A percentile compares a stretch with the other conserved stretches of the same genome.
phyloP scores from a whole-genome alignment of 2,888 invertebrate species.

The Acleris emargana region DNA sequence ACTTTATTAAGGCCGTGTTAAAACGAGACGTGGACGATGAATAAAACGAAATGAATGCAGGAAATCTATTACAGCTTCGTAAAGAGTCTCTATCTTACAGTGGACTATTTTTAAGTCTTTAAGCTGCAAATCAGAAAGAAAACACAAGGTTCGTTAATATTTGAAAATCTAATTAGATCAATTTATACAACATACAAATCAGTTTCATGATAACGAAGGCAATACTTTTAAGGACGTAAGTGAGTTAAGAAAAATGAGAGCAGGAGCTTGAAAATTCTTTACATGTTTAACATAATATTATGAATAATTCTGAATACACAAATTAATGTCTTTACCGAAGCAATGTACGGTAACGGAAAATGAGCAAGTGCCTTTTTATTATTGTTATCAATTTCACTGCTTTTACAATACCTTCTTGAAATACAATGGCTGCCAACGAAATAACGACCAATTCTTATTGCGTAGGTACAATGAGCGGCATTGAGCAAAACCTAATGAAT shows the following conservation, averaged over 20 bases:
- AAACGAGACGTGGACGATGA: conserved; percentile 39
- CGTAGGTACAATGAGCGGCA: background rate
- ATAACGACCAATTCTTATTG: conserved; percentile 12
- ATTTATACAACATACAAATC: no score
- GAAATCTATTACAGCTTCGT: background rate
- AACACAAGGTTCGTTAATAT: no score
- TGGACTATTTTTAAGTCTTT: background rate
- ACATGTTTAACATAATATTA: background rate
- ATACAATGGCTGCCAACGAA: conserved; percentile 17
- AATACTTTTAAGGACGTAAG: no score
- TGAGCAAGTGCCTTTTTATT: conserved; percentile 7
- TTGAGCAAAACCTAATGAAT: conserved; percentile 5
- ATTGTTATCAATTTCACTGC: conserved; percentile 15
- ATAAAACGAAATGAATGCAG: conserved; percentile 4
- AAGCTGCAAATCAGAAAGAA: background rate
- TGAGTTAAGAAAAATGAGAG: no score
- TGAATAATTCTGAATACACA: background rate
- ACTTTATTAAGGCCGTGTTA: conserved; percentile 46
- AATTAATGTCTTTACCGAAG: conserved; percentile 6
- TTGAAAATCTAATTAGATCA: no score
- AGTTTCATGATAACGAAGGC: no score
- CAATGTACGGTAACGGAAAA: conserved; percentile 6
- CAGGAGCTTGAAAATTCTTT: background rate
- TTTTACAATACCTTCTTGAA: conserved; percentile 20
- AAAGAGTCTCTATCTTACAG: background rate